Percentiles rank a stretch among this genome's conserved stretches.
phyloP scores from a whole-genome alignment of 1,140 invertebrate genomes.

The Penaeus vannamei region DNA sequence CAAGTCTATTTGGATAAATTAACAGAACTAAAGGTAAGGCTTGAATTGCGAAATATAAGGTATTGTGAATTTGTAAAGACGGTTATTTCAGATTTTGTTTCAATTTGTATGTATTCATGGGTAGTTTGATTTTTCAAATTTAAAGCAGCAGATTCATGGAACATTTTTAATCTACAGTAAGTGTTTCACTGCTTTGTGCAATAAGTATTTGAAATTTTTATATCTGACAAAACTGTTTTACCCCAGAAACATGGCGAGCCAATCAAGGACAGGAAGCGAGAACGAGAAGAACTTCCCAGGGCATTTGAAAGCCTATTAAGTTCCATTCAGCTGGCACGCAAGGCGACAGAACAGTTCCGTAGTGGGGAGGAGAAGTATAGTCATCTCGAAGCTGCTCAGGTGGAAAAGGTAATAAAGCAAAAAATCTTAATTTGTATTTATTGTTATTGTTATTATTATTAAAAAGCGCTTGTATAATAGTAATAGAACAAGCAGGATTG shows the following conservation, averaged over 20 bases:
- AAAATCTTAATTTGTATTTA: slow-evolving; percentile 67
- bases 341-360: slow-evolving; percentile 81
- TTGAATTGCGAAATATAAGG: background rate
- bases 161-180: background rate
- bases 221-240: slow-evolving; percentile 2
- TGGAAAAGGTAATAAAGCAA: slow-evolving; percentile 77
- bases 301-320: slow-evolving; percentile 84
- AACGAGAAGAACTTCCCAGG: slow-evolving; percentile 82
- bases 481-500: too few species aligned
- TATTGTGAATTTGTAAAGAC: background rate
- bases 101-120: too few species aligned
- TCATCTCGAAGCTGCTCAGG: slow-evolving; percentile 86
- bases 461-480: too few species aligned
- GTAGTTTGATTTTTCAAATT: too few species aligned
- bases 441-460: slow-evolving; percentile 69
- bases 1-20: slow-evolving; percentile 84
- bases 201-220: background rate
- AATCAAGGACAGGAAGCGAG: slow-evolving; percentile 84
- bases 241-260: slow-evolving; percentile 81
- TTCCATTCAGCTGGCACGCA: slow-evolving; percentile 82
- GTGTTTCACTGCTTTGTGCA: too few species aligned
- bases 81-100: background rate
- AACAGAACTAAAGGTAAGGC: slow-evolving; percentile 77
- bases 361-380: slow-evolving; percentile 85
- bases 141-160: too few species aligned